Conservation (phyloP, 2,113 vertebrate genomes). For the Pithys albifrons region DNA sequence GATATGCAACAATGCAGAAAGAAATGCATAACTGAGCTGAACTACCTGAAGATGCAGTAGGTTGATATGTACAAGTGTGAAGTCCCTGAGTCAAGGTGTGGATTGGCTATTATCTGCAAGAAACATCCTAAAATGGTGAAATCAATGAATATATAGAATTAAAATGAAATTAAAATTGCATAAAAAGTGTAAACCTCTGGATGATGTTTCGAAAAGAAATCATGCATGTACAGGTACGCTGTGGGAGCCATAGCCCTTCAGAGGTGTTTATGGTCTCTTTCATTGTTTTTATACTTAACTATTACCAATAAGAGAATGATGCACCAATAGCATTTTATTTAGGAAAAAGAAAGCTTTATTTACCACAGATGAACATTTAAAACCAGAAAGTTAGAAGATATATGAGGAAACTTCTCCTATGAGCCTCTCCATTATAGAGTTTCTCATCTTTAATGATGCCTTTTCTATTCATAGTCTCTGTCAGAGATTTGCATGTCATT, state of each 20-base stretch:
- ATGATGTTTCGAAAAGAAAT: neutral
- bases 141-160: neutral
- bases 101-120: neutral
- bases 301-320: neutral
- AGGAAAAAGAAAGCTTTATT: neutral
- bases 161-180: neutral
- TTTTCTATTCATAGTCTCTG: neutral
- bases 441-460: neutral
- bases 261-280: neutral
- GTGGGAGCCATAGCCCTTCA: neutral
- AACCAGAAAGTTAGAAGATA: neutral
- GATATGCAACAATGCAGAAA: neutral
- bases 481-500: neutral
- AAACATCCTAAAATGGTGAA: neutral
- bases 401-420: neutral
- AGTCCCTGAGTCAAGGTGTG: neutral
- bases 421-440: neutral
- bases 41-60: neutral
- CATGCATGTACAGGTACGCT: rapidly evolving
- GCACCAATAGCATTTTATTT: neutral
- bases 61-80: neutral
- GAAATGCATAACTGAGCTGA: neutral
- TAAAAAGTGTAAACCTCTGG: neutral
- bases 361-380: neutral
- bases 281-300: neutral